phyloP scores from a whole-genome alignment of 2,888 invertebrate species.

The Hirtodrosophila alboralis region DNA sequence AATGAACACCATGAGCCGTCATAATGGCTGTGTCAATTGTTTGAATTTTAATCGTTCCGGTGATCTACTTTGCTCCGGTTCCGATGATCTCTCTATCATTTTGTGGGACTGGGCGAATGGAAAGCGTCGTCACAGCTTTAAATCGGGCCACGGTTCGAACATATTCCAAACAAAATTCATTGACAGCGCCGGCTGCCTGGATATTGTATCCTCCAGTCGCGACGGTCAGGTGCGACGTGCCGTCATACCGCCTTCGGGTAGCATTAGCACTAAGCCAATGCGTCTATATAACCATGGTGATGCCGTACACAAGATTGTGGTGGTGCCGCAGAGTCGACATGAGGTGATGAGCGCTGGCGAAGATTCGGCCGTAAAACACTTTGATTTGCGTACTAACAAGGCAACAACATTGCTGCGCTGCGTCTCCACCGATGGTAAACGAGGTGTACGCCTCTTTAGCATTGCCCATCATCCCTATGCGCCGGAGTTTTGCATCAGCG shows the following conservation, averaged over 20 bases:
- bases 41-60: slow-evolving; percentile 92
- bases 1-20: slow-evolving; percentile 90
- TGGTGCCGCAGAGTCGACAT: slow-evolving; percentile 90
- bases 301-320: slow-evolving; percentile 93
- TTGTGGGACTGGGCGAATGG: slow-evolving; percentile 96
- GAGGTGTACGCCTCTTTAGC: slow-evolving; percentile 91
- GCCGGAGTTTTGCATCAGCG: slow-evolving; percentile 92
- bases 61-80: slow-evolving; percentile 92
- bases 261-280: slow-evolving; percentile 81
- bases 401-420: slow-evolving; percentile 72
- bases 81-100: slow-evolving; percentile 93
- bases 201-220: slow-evolving; percentile 94
- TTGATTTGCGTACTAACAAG: slow-evolving; percentile 90
- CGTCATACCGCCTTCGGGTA: slow-evolving; percentile 86
- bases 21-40: slow-evolving; percentile 96
- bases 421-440: slow-evolving; percentile 86
- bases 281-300: slow-evolving; percentile 89
- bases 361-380: slow-evolving; percentile 92
- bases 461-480: slow-evolving; percentile 93
- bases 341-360: slow-evolving; percentile 94
- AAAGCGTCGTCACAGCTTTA: slow-evolving; percentile 87
- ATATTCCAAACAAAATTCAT: slow-evolving; percentile 97
- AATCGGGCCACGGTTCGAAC: slow-evolving; percentile 93
- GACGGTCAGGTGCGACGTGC: slow-evolving; percentile 92
- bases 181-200: slow-evolving; percentile 88